A percentile compares a stretch with the other conserved stretches of the same genome.
Conservation (phyloP, 2,888 invertebrate genomes). For the Campopleginae sp. region DNA sequence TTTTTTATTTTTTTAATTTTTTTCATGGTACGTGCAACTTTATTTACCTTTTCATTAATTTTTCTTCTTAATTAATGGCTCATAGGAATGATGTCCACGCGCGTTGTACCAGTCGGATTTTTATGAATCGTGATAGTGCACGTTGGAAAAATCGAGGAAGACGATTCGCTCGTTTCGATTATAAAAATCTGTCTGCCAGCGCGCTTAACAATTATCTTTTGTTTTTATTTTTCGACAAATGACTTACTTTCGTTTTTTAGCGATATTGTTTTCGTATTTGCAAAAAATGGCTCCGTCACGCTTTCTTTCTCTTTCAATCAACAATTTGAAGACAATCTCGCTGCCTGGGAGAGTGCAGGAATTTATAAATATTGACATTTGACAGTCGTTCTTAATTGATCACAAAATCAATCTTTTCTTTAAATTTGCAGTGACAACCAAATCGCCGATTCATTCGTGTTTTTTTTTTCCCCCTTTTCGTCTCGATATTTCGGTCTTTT, state of each 20-base stretch:
- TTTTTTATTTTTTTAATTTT: background rate
- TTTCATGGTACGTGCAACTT: slow-evolving; percentile 64
- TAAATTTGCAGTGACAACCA: slow-evolving; percentile 25
- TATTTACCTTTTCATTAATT: slow-evolving; percentile 24
- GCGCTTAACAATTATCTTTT: slow-evolving; percentile 29
- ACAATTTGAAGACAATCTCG: background rate
- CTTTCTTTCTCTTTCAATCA: slow-evolving; percentile 6
- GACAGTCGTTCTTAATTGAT: slow-evolving; percentile 49
- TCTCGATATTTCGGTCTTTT: slow-evolving; percentile 7
- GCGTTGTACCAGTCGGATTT: slow-evolving; percentile 44
- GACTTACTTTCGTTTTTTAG: slow-evolving; percentile 65
- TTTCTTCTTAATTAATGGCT: slow-evolving; percentile 33
- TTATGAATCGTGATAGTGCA: slow-evolving; percentile 21
- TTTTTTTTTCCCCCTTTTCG: background rate
- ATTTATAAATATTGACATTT: slow-evolving; percentile 54
- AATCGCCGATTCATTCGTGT: slow-evolving; percentile 16
- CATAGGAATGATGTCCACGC: slow-evolving; percentile 20
- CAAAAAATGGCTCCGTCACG: slow-evolving; percentile 8
- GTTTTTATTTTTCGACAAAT: slow-evolving; percentile 53
- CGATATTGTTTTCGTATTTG: slow-evolving; percentile 26
- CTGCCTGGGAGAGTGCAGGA: background rate
- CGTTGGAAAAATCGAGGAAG: slow-evolving; percentile 23
- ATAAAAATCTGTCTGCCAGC: slow-evolving; percentile 33
- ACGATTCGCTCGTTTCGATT: slow-evolving; percentile 11
- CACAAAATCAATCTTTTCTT: slow-evolving; percentile 28